These are phyloP conservation scores for Lasioglossum albipes DNA, from an alignment of 1,140 invertebrate species.

Conservation along the genomic window DNA sequence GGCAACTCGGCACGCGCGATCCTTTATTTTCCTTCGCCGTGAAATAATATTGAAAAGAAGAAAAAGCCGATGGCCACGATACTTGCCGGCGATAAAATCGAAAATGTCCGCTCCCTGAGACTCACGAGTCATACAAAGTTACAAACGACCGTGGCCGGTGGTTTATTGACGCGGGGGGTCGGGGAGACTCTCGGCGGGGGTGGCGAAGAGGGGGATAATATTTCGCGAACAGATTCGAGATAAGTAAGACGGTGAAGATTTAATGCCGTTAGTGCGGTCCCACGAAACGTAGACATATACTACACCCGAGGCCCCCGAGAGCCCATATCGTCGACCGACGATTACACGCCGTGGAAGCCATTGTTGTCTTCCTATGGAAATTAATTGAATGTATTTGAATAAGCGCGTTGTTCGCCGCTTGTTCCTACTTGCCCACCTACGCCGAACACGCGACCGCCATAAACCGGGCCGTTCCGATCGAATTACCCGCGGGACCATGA, in stretches of 20 bases:
- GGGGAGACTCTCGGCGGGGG: neutral
- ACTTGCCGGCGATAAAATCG: slow-evolving; percentile 17
- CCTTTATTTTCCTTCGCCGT: neutral
- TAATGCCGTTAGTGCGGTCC: slow-evolving; percentile 58
- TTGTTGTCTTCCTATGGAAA: slow-evolving; percentile 79
- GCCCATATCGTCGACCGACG: slow-evolving; percentile 62
- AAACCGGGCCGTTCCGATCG: slow-evolving; percentile 50
- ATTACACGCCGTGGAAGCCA: slow-evolving; percentile 74
- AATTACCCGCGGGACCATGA: slow-evolving; percentile 44
- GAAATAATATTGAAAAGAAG: neutral
- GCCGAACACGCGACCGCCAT: slow-evolving; percentile 70
- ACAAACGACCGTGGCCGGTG: slow-evolving; percentile 33
- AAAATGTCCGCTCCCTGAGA: neutral
- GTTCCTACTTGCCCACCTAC: slow-evolving; percentile 76
- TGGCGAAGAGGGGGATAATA: slow-evolving; percentile 21
- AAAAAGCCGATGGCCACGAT: neutral
- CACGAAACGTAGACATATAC: slow-evolving; percentile 50
- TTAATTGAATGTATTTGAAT: slow-evolving; percentile 80
- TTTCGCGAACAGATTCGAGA: slow-evolving; percentile 42
- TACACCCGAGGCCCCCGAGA: slow-evolving; percentile 14
- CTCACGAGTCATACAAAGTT: slow-evolving; percentile 16
- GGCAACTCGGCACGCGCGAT: neutral
- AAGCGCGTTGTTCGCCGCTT: slow-evolving; percentile 77
- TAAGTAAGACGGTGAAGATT: slow-evolving; percentile 55
- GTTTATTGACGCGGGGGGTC: slow-evolving; percentile 38